These are phyloP conservation scores for Elephantulus edwardii DNA, from an alignment of 2,113 vertebrate genomes.

Conservation along the genomic window DNA sequence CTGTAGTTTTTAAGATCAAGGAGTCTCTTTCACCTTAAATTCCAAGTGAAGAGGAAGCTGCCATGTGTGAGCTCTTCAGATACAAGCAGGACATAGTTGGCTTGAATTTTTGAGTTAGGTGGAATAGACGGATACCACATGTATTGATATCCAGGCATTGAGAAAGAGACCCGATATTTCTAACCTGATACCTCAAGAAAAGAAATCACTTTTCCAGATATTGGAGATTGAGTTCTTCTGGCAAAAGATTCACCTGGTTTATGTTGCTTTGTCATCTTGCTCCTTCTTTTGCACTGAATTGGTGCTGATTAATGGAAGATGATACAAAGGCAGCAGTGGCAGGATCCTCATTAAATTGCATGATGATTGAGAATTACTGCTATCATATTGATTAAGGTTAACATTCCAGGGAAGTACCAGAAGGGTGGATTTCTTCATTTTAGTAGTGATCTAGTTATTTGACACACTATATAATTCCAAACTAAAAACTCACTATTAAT, in stretches of 20 bases:
- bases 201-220: constrained; percentile 34
- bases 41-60: neutral
- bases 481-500: neutral
- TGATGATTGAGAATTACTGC: neutral
- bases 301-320: neutral
- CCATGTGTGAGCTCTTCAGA: neutral
- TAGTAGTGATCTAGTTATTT: constrained; percentile 9
- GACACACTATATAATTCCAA: neutral
- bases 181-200: neutral
- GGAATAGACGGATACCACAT: neutral
- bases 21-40: constrained; percentile 4
- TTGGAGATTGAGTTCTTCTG: constrained; percentile 15
- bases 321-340: neutral
- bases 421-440: neutral
- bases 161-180: constrained; percentile 28
- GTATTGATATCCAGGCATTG: neutral
- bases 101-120: constrained; percentile 25
- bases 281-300: constrained; percentile 22
- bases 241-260: neutral
- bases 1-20: neutral
- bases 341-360: neutral
- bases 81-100: neutral
- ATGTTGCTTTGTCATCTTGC: neutral
- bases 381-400: neutral
- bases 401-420: neutral